Evolutionary conservation across 2,797 vertebrate genomes (phyloP), one percentile per base, ranked within the genome.

Genomic region (Ficedula albicollis): DNA sequence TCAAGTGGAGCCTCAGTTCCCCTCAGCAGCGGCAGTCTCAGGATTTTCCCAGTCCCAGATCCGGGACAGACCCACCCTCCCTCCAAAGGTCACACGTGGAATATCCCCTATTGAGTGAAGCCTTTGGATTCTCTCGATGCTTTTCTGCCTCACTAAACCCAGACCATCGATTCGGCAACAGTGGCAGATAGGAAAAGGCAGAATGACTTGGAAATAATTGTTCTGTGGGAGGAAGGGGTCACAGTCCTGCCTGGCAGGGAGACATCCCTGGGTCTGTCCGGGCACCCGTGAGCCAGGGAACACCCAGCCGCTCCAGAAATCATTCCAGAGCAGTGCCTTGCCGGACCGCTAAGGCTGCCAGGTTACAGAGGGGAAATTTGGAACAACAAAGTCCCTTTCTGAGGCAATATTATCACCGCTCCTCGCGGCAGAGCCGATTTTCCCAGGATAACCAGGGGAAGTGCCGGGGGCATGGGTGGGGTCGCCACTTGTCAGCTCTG

Each of bases 151-250:
- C 89, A 36, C 92, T 92, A 90, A 72, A 23, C 67, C n/a, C 55
- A 84, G 72, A 34, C 39, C 81, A 93, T 92, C 2, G 2, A 82
- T 84, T 75, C 69, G 82, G 48, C 56, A 94, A 27, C 67, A 70
- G 70, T 38, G 32, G 56, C 89, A 87, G 51, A 51, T 2, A 41
- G 51, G 63, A 89, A 82, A 79, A 89, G 67, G 63, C 64, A 79
- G 92, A 94, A 79, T 79, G 52, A 63, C 43, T 84, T 49, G 75
- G 84, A 93, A 94, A 32, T 79, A 93, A 92, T 93, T 89, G 72
- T 43, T 36, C 27, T 79, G 55, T 62, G 77, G 67, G 59, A 55
- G 86, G 72, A 79, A 70, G 80, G 32, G 76, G 44, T 72, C 13
- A 12, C 73, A n/a, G 5, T 51, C 1, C 4, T 69, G 64, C 66